Base-by-base conservation (phyloP, 2,888 invertebrate species). In the Thymelicus lineola region DNA sequence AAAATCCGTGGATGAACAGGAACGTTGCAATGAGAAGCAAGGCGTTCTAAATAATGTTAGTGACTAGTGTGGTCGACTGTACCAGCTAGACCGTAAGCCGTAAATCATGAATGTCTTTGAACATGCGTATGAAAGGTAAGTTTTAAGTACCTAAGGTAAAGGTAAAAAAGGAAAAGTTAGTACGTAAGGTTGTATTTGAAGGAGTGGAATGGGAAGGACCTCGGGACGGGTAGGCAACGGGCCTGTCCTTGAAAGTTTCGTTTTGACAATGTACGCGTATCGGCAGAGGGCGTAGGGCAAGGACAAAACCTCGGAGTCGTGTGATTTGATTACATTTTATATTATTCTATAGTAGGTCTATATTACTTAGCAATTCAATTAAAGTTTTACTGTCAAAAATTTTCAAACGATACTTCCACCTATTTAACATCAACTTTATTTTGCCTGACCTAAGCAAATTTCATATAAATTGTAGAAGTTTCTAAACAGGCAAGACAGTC, bases 221-320 rank as follows among this genome's bases (percentile, higher is more conserved):
- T 75, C 80, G 77, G 82, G 83, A 84, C 80, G 82, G 75, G 74
- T 78, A 78, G 75, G 74, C 76, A 82, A 78, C 77, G 75, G 74
- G 73, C 74, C 66, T 77, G 88, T 84, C 89, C 89, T 90, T 89
- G 86, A 87, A 83, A 80, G 76, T 78, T 57, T 57, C 80, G 76
- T 82, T 84, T 86, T 79, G 78, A 81, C 86, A 86, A 88, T 86
- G 85, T 86, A 84, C 75, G 78, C 75, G 68, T 73, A 70, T 77
- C 74, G 73, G 65, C 28, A 10, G 12, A 4, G 42, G 42, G 10
- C 42, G 12, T 55, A 67, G 67, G 55, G 45, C 67, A 67, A 67
- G 60, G 53, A 67, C 60, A 60, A n/a, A 60, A 28, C 42, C 28
- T 36, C 57, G 17, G 60, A 20, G 58, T 10, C 36, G n/a, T 45